Conservation (phyloP, 2,888 invertebrate species). For the Watsonalla binaria region DNA sequence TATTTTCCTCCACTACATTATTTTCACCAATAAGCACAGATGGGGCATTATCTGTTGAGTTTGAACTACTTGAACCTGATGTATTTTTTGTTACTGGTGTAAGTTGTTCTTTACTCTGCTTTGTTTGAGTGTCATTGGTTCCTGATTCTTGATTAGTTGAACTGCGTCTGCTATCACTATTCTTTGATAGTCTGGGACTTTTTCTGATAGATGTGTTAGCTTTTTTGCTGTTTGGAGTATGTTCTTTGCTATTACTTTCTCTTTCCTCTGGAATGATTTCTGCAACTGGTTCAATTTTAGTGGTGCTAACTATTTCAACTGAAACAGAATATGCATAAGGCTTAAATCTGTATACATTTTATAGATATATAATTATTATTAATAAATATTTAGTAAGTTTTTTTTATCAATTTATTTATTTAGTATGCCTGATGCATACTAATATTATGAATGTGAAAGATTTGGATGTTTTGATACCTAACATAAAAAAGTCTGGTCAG, state of each 20-base stretch:
- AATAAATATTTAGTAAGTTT: neutral
- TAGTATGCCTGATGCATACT: too few species aligned
- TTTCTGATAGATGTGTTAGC: conserved; percentile 20
- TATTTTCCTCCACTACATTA: conserved; percentile 7
- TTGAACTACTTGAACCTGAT: neutral
- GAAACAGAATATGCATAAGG: conserved; percentile 16
- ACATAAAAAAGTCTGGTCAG: too few species aligned
- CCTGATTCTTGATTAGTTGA: conserved; percentile 16
- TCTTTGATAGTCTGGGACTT: conserved; percentile 34
- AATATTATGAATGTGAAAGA: too few species aligned
- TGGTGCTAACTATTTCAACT: conserved; percentile 27
- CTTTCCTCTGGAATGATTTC: conserved; percentile 51
- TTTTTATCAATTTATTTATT: too few species aligned
- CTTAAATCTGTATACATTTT: too few species aligned
- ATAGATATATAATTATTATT: too few species aligned
- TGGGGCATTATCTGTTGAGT: neutral
- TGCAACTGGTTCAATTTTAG: conserved; percentile 24
- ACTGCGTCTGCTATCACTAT: conserved; percentile 24
- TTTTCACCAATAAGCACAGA: conserved; percentile 1
- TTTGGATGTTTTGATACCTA: too few species aligned
- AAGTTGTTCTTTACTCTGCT: conserved; percentile 5
- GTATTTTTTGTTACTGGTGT: conserved; percentile 3
- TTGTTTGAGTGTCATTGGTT: conserved; percentile 14
- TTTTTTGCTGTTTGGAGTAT: conserved; percentile 14
- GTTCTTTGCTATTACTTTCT: conserved; percentile 28